Percentiles rank a stretch among this genome's conserved stretches.
phyloP scores from a whole-genome alignment of 2,888 invertebrate genomes.

The Blomia tropicalis region DNA sequence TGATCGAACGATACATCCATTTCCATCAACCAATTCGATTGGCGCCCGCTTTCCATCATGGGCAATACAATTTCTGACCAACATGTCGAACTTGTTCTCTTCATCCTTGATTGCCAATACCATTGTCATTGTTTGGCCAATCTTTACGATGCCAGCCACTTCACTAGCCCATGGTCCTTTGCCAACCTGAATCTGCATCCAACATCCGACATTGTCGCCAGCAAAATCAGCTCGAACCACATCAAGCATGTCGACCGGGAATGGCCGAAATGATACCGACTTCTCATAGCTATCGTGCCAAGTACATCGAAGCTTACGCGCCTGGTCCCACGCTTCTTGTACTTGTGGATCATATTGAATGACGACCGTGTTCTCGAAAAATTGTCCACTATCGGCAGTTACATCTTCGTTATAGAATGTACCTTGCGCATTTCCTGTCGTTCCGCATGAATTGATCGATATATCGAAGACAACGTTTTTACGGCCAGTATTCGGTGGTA shows the following conservation, averaged over 20 bases:
- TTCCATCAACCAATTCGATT: slow-evolving; percentile 77
- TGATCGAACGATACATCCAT: slow-evolving; percentile 76
- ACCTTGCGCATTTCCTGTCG: slow-evolving; percentile 76
- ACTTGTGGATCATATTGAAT: slow-evolving; percentile 63
- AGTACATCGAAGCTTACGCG: slow-evolving; percentile 72
- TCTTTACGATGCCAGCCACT: slow-evolving; percentile 80
- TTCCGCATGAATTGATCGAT: slow-evolving; percentile 76
- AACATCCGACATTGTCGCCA: slow-evolving; percentile 85
- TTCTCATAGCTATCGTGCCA: slow-evolving; percentile 94
- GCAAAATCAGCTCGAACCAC: slow-evolving; percentile 87
- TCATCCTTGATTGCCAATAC: slow-evolving; percentile 85
- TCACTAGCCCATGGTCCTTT: slow-evolving; percentile 72
- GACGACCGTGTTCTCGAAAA: slow-evolving; percentile 81
- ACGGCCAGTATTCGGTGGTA: slow-evolving; percentile 70
- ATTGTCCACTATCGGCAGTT: slow-evolving; percentile 73
- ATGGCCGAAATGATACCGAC: slow-evolving; percentile 79
- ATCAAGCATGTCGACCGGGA: slow-evolving; percentile 86
- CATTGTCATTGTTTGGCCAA: slow-evolving; percentile 93
- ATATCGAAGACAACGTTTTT: slow-evolving; percentile 76
- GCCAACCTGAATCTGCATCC: slow-evolving; percentile 76
- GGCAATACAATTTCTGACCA: slow-evolving; percentile 81
- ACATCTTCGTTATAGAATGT: slow-evolving; percentile 72
- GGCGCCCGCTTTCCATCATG: slow-evolving; percentile 85
- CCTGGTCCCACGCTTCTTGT: slow-evolving; percentile 90
- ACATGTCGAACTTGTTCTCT: slow-evolving; percentile 85